phyloP scores from a whole-genome alignment of 37 sponge, comb jelly and placozoan species.

The Haliclona indistincta region DNA sequence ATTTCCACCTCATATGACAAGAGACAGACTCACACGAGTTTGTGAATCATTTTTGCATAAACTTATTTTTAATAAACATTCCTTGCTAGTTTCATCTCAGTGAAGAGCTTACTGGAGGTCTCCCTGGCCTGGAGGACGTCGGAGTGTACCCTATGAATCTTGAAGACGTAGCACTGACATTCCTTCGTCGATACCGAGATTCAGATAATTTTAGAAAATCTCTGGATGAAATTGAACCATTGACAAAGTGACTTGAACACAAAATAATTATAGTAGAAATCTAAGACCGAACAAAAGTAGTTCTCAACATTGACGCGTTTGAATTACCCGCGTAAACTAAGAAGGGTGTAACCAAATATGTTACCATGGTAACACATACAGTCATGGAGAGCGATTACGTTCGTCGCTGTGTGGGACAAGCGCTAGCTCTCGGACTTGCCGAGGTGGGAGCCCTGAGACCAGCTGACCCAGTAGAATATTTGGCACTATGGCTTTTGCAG shows the following conservation, averaged over 20 bases:
- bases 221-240: conserved; percentile 67
- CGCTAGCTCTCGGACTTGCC: conserved; percentile 50
- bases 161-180: conserved; percentile 65
- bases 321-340: too few species aligned
- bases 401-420: conserved; percentile 46
- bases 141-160: conserved; percentile 68
- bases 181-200: conserved; percentile 79
- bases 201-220: conserved; percentile 52
- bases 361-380: conserved; percentile 35
- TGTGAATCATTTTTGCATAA: background rate
- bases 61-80: conserved; percentile 1
- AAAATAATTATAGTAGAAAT: too few species aligned
- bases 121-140: conserved; percentile 94
- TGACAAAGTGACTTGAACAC: background rate
- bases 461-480: conserved; percentile 71
- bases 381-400: conserved; percentile 75
- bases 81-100: conserved; percentile 75
- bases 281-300: too few species aligned
- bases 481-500: conserved; percentile 65
- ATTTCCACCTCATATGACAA: conserved; percentile 75
- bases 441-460: conserved; percentile 50
- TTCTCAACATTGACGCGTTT: too few species aligned
- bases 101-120: conserved; percentile 47
- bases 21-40: conserved; percentile 86
- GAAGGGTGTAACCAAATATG: too few species aligned